These are phyloP conservation scores for Lithophane semibrunnea DNA, from an alignment of 2,888 invertebrate species.

Conservation along the genomic window DNA sequence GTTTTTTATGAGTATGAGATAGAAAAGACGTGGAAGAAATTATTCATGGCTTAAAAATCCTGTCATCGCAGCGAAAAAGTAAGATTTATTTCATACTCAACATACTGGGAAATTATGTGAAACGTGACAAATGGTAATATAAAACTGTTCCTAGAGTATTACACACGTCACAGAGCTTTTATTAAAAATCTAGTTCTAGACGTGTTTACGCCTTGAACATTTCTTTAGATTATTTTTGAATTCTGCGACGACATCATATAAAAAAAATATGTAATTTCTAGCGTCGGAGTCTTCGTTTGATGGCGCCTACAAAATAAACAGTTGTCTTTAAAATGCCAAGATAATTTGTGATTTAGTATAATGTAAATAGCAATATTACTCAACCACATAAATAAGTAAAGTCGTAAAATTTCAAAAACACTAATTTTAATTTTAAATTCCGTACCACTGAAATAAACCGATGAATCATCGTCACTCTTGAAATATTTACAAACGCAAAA, in stretches of 20 bases:
- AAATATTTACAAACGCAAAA: slow-evolving; percentile 59
- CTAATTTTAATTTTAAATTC: slow-evolving; percentile 34
- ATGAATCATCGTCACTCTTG: slow-evolving; percentile 54
- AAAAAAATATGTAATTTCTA: slow-evolving; percentile 24
- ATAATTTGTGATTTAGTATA: slow-evolving; percentile 53
- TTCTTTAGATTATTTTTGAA: not conserved
- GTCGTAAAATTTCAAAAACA: slow-evolving; percentile 28
- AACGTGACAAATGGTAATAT: slow-evolving; percentile 45
- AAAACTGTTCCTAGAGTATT: slow-evolving; percentile 39
- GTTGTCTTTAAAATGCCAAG: slow-evolving; percentile 27
- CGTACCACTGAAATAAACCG: slow-evolving; percentile 24
- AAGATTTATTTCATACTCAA: slow-evolving; percentile 45
- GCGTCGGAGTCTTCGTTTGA: slow-evolving; percentile 10
- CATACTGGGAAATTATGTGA: slow-evolving; percentile 34
- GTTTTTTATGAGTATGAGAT: slow-evolving; percentile 24
- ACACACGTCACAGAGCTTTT: slow-evolving; percentile 33
- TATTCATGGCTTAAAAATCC: slow-evolving; percentile 46
- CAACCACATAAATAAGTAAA: slow-evolving; percentile 24
- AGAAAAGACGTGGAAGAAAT: slow-evolving; percentile 21
- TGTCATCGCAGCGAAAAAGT: slow-evolving; percentile 14
- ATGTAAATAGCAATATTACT: slow-evolving; percentile 58
- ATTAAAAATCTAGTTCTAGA: slow-evolving; percentile 52
- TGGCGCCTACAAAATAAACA: slow-evolving; percentile 47
- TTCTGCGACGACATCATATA: not conserved
- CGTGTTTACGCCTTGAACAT: slow-evolving; percentile 28